A percentile compares a stretch with the other conserved stretches of the same genome.
Evolutionary conservation across 2,113 vertebrate species (phyloP).

Genomic region (Fulica atra): DNA sequence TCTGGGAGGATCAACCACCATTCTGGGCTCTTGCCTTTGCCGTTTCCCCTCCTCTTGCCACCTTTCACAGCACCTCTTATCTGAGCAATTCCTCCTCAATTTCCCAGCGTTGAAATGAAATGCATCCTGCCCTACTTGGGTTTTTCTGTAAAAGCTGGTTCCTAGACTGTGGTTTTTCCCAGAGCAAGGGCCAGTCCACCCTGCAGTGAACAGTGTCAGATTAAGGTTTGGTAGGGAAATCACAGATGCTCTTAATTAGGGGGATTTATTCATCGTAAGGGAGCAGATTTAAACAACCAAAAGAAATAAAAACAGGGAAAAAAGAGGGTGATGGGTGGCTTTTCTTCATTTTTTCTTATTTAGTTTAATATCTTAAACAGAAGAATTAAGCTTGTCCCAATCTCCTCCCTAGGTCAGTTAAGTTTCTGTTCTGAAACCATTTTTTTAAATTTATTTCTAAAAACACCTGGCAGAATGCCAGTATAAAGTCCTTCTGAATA

Average conservation of each 20-base stretch:
- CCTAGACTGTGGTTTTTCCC: neutral
- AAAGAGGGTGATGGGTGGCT: neutral
- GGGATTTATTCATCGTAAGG: neutral
- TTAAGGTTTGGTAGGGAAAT: neutral
- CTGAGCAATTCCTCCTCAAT: neutral
- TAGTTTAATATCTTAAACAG: neutral
- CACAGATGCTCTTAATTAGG: neutral
- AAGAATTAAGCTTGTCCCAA: neutral
- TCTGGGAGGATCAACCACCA: neutral
- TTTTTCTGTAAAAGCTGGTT: neutral
- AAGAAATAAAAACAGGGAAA: neutral
- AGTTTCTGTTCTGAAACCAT: neutral
- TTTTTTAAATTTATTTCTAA: neutral
- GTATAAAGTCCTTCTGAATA: neutral
- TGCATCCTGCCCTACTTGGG: neutral
- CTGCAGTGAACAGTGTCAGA: neutral
- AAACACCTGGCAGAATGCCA: neutral
- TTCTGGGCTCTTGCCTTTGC: neutral
- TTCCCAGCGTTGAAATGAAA: neutral
- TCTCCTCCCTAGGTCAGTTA: neutral
- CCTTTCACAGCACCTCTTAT: neutral
- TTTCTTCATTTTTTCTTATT: neutral
- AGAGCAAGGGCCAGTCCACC: no score
- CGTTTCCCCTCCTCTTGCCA: neutral
- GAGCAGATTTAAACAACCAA: neutral